Evolutionary conservation across 2,113 vertebrate genomes (phyloP).

Genomic region (Oncorhynchus masou): DNA sequence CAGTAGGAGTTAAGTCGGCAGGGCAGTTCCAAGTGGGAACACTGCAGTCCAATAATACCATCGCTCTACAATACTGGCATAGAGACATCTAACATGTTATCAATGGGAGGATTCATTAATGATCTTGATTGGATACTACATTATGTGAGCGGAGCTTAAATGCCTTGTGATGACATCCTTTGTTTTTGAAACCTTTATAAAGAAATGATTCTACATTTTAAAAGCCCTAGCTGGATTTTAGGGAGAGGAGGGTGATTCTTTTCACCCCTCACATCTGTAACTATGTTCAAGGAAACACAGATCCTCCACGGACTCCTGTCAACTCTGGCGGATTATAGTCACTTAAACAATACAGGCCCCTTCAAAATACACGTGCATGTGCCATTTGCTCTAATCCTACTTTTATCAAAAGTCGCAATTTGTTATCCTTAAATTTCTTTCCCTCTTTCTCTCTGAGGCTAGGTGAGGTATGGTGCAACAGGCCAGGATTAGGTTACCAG

Average conservation of each 20-base stretch:
- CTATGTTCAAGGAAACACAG: constrained; percentile 16
- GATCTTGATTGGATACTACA: no score
- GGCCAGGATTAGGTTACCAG: constrained; percentile 62
- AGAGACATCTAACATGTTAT: no score
- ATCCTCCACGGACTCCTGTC: constrained; percentile 8
- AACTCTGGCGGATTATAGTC: constrained; percentile 39
- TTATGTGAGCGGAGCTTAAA: no score
- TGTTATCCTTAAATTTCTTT: constrained; percentile 42
- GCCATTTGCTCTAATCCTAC: constrained; percentile 57
- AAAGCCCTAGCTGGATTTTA: background rate
- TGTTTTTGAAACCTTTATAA: background rate
- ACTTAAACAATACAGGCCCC: constrained; percentile 18
- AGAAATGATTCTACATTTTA: no score
- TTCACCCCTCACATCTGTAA: background rate
- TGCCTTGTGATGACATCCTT: no score
- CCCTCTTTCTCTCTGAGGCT: constrained; percentile 36
- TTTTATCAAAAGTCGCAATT: constrained; percentile 61
- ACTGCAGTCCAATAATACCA: background rate
- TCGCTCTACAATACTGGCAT: background rate
- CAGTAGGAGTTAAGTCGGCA: background rate
- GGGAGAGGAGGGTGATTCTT: background rate
- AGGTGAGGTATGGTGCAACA: constrained; percentile 53
- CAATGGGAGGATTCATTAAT: no score
- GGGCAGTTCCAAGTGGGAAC: constrained; percentile 10
- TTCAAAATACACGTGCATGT: constrained; percentile 38